A percentile compares a stretch with the other conserved stretches of the same genome.
These are phyloP conservation scores for Oophaga pumilio DNA, from an alignment of 2,113 vertebrate species.

Conservation along the genomic window DNA sequence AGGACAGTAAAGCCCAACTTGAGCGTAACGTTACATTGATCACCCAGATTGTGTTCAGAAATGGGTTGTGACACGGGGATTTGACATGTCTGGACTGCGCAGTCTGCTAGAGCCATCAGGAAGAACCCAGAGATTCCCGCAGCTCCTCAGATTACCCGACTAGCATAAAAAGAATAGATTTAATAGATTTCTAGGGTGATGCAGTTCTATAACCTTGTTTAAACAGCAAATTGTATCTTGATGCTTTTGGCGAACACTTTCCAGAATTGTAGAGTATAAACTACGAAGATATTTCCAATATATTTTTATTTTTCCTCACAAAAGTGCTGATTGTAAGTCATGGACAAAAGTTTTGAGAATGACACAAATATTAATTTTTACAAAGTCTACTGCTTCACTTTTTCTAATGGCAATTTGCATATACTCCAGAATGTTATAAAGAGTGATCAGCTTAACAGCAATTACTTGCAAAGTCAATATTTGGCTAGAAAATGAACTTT, in stretches of 20 bases:
- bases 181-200: background rate
- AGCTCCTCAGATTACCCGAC: too few relatives aligned
- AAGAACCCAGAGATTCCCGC: background rate
- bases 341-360: too few relatives aligned
- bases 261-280: background rate
- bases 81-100: constrained; percentile 32
- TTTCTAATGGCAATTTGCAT: too few relatives aligned
- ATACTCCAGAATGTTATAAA: too few relatives aligned
- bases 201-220: background rate
- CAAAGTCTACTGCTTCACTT: too few relatives aligned
- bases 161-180: background rate
- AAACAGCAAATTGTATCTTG: background rate
- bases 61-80: constrained; percentile 14
- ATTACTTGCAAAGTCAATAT: too few relatives aligned
- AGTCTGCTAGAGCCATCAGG: constrained; percentile 27
- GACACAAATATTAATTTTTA: too few relatives aligned
- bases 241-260: background rate
- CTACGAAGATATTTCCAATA: background rate
- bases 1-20: constrained; percentile 41
- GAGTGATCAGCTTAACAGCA: too few relatives aligned
- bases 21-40: constrained; percentile 39
- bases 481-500: too few relatives aligned
- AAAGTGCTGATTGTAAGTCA: background rate
- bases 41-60: constrained; percentile 47
- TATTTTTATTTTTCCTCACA: background rate